phyloP scores from a whole-genome alignment of 2,888 invertebrate species.

The Marronus borbonicus region DNA sequence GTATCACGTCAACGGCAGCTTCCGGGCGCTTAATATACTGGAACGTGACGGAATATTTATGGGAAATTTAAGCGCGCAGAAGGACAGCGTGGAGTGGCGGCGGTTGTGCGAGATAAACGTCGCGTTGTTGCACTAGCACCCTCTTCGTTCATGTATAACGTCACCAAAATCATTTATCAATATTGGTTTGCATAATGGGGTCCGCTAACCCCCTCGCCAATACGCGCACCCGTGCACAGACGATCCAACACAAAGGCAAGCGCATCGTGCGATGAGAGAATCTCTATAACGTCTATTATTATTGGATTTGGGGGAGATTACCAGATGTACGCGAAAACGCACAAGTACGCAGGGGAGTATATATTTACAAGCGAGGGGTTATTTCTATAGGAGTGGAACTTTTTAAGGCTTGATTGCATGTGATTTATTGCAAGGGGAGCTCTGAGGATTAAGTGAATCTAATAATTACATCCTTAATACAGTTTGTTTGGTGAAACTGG shows the following conservation, averaged over 20 bases:
- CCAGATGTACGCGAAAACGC: neutral
- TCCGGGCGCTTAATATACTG: slow-evolving; percentile 17
- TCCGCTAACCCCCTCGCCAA: neutral
- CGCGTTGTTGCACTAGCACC: slow-evolving; percentile 18
- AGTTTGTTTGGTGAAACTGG: no score
- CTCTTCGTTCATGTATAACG: slow-evolving; percentile 17
- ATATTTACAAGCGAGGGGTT: neutral
- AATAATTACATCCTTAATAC: no score
- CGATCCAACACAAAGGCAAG: neutral
- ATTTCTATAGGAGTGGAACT: neutral
- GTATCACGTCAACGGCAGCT: slow-evolving; percentile 26
- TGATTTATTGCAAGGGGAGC: no score
- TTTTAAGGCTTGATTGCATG: no score
- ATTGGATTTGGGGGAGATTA: slow-evolving; percentile 30
- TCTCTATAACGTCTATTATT: slow-evolving; percentile 22
- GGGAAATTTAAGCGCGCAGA: slow-evolving; percentile 37
- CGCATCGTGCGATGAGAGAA: neutral
- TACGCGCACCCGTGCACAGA: neutral
- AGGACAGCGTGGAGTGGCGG: neutral
- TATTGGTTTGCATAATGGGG: slow-evolving; percentile 29
- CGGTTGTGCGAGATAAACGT: slow-evolving; percentile 38
- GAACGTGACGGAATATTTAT: slow-evolving; percentile 39
- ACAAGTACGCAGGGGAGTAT: neutral
- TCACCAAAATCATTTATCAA: slow-evolving; percentile 43
- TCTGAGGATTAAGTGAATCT: no score